Percentiles rank a stretch among this genome's conserved stretches.
phyloP scores from a whole-genome alignment of 2,888 invertebrate species.

The Nowickia ferox region DNA sequence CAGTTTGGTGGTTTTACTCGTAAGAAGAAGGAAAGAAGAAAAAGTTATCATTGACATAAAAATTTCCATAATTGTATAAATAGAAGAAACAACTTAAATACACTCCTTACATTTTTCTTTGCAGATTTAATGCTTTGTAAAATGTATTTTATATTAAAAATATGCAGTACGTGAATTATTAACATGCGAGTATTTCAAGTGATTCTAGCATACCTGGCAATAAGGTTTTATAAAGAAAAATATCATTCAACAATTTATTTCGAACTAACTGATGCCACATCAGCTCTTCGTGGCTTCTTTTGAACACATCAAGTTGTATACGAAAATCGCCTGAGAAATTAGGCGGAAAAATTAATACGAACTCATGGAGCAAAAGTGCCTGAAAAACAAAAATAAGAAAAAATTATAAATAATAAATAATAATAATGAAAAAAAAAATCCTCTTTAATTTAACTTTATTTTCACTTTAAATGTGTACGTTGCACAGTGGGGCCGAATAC shows the following conservation, averaged over 20 bases:
- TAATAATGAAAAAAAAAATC: too few relatives aligned
- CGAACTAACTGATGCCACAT: too few relatives aligned
- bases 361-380: too few relatives aligned
- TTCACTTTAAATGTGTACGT: too few relatives aligned
- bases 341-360: too few relatives aligned
- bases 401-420: too few relatives aligned
- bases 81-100: constrained; percentile 23
- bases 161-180: background rate
- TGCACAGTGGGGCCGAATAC: too few relatives aligned
- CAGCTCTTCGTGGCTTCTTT: too few relatives aligned
- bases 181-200: background rate
- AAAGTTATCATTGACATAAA: constrained; percentile 72
- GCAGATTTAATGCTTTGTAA: background rate
- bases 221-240: background rate
- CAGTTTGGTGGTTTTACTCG: constrained; percentile 41
- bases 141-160: background rate
- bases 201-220: background rate
- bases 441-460: too few relatives aligned
- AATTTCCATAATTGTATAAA: constrained; percentile 34
- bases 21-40: background rate
- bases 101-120: background rate
- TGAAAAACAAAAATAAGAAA: too few relatives aligned
- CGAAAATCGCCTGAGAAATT: too few relatives aligned
- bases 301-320: too few relatives aligned
- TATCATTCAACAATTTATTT: background rate